Conservation (phyloP, 2,797 vertebrate species). For the Arnoldichthys spilopterus region DNA sequence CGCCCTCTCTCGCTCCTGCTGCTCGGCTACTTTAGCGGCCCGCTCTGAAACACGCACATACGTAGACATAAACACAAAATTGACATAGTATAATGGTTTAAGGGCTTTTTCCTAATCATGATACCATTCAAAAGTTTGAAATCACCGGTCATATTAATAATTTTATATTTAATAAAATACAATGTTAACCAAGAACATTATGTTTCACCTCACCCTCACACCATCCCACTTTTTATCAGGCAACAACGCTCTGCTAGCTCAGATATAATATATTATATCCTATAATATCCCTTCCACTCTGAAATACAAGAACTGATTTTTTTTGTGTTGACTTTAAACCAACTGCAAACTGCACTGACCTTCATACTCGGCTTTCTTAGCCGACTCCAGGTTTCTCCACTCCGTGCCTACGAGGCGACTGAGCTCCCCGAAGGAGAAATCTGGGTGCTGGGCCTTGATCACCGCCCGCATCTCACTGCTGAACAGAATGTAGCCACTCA, state of each 20-base stretch:
- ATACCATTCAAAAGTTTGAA: too few species aligned
- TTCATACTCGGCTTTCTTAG: constrained; percentile 98
- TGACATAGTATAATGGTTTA: too few species aligned
- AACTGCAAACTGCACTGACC: constrained; percentile 73
- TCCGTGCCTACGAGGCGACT: constrained; percentile 98
- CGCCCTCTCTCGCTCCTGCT: constrained; percentile 97
- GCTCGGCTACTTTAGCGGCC: constrained; percentile 99
- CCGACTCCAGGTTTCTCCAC: constrained; percentile 96
- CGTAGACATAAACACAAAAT: not conserved
- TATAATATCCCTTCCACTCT: too few species aligned
- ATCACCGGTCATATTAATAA: not conserved
- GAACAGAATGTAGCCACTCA: constrained; percentile 99
- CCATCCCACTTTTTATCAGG: too few species aligned
- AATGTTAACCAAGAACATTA: too few species aligned
- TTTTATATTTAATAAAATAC: too few species aligned
- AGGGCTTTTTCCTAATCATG: too few species aligned
- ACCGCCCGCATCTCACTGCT: constrained; percentile 99
- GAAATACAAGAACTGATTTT: too few species aligned
- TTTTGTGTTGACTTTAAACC: not conserved
- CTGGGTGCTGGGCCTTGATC: constrained; percentile 97
- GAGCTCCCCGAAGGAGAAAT: constrained; percentile 98
- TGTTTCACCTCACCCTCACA: too few species aligned
- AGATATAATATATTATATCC: too few species aligned
- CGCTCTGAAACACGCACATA: constrained; percentile 83
- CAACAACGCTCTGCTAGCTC: too few species aligned